Percentiles rank a stretch among this genome's conserved stretches.
Evolutionary conservation across 2,113 vertebrate genomes (phyloP).

Genomic region (Cyphomyrus discorhynchus): DNA sequence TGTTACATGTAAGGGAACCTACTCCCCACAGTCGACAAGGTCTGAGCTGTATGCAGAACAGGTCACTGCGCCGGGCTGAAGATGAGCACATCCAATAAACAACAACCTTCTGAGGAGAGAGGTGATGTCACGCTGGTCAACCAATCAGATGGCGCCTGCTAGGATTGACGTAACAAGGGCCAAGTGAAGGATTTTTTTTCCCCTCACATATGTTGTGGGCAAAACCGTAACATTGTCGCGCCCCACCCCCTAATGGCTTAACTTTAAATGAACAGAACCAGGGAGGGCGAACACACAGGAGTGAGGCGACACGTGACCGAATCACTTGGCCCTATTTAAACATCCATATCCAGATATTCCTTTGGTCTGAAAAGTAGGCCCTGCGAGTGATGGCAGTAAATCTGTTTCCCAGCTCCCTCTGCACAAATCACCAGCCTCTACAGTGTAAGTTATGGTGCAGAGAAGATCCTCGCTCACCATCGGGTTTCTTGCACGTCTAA

Average conservation of each 20-base stretch:
- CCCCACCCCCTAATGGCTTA: not conserved
- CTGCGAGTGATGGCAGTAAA: conserved; percentile 48
- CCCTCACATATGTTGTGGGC: not conserved
- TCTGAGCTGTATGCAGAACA: not conserved
- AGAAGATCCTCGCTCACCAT: conserved; percentile 37
- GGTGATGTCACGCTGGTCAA: not conserved
- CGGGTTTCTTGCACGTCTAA: conserved; percentile 23
- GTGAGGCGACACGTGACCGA: conserved; percentile 51
- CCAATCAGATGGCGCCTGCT: not conserved
- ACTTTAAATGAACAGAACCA: not conserved
- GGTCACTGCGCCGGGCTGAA: conserved; percentile 19
- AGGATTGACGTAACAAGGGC: not conserved
- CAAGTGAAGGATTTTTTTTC: not conserved
- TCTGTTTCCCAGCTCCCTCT: conserved; percentile 35
- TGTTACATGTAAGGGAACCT: not conserved
- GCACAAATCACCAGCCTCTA: conserved; percentile 48
- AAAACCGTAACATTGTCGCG: not conserved
- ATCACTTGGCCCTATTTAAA: conserved; percentile 53
- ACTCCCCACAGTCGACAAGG: not conserved
- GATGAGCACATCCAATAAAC: not conserved
- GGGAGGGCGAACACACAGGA: conserved; percentile 31
- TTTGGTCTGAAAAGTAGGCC: conserved; percentile 43
- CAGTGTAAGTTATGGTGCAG: conserved; percentile 43
- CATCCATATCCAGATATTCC: conserved; percentile 46
- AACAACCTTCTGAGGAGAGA: not conserved